phyloP scores from a whole-genome alignment of 2,113 vertebrate species.

The Proteles cristata region DNA sequence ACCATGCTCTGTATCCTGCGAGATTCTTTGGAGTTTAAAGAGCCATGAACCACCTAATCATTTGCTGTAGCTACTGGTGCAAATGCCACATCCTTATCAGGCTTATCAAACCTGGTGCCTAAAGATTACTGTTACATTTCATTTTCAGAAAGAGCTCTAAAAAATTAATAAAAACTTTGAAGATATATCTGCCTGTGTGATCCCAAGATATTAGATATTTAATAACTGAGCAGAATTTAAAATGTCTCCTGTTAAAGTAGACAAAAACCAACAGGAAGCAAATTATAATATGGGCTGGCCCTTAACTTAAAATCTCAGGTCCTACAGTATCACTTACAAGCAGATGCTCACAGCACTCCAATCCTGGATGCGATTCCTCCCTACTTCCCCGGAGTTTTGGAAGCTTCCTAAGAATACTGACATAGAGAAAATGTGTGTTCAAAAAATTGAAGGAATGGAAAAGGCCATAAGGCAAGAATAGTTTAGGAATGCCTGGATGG shows the following conservation, averaged over 20 bases:
- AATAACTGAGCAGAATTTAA: slow-evolving; percentile 74
- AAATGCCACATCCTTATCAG: slow-evolving; percentile 37
- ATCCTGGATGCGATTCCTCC: neutral
- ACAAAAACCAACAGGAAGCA: slow-evolving; percentile 51
- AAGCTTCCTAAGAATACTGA: neutral
- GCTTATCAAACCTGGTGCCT: slow-evolving; percentile 59
- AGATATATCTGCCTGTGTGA: slow-evolving; percentile 57
- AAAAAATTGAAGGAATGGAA: neutral
- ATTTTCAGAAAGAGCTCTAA: slow-evolving; percentile 68
- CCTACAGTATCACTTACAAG: neutral
- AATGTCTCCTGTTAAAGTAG: slow-evolving; percentile 43
- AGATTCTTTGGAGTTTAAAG: slow-evolving; percentile 58
- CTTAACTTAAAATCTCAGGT: slow-evolving; percentile 28
- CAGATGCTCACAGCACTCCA: neutral
- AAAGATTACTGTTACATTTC: slow-evolving; percentile 68
- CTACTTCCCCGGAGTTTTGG: neutral
- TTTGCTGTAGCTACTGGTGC: slow-evolving; percentile 12
- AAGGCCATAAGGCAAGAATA: neutral
- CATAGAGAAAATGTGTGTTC: neutral
- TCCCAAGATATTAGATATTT: slow-evolving; percentile 67
- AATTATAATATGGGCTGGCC: neutral
- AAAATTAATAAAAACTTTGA: slow-evolving; percentile 69
- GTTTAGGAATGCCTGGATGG: neutral
- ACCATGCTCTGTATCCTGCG: neutral
- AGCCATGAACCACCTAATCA: neutral